Evolutionary conservation across 2,888 invertebrate species (phyloP).

Genomic region (Euphydryas editha): DNA sequence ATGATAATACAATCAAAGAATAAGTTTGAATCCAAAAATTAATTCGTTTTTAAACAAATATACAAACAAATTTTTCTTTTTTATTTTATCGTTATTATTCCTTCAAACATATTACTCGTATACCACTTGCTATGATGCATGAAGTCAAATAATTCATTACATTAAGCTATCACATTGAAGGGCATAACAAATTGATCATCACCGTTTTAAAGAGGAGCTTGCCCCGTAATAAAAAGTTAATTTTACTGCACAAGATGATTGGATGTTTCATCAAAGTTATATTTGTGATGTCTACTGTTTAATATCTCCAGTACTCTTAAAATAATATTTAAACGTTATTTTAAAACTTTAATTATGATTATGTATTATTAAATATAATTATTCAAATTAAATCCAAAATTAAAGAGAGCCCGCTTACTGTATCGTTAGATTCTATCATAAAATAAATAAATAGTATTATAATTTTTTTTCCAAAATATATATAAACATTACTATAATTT

Average conservation of each 20-base stretch:
- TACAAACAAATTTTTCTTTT: no score
- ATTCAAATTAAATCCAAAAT: no score
- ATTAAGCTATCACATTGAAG: constrained; percentile 31
- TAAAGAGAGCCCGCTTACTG: no score
- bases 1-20: no score
- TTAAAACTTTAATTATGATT: background rate
- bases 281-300: background rate
- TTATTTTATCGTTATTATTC: background rate
- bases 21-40: no score
- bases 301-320: background rate
- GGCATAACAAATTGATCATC: constrained; percentile 29
- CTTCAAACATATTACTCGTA: background rate
- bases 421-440: no score
- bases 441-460: no score
- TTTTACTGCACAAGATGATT: constrained; percentile 8
- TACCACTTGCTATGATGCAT: constrained; percentile 9
- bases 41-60: no score
- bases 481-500: no score
- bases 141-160: constrained; percentile 23
- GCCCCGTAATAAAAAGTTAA: constrained; percentile 8
- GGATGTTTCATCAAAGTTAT: constrained; percentile 8
- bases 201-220: constrained; percentile 17
- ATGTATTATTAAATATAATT: no score
- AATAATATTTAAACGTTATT: background rate
- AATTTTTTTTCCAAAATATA: no score